Evolutionary conservation across 2,797 vertebrate genomes (phyloP).

Genomic region (Columba guinea): DNA sequence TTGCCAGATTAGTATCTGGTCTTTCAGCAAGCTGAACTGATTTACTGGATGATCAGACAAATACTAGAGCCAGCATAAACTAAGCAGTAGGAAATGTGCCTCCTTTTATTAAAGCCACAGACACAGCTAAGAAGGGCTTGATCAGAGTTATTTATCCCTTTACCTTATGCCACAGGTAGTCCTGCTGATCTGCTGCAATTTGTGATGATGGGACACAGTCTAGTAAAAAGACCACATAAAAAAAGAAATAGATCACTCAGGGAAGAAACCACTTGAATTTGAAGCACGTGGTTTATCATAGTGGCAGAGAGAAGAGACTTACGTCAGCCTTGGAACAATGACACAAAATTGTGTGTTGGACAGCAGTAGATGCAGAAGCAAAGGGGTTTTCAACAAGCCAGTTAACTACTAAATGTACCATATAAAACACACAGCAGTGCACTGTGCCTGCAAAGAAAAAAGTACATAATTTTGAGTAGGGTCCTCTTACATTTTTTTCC

Average conservation of each 20-base stretch:
- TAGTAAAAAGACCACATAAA: not conserved
- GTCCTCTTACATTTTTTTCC: not conserved
- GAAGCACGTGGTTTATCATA: not conserved
- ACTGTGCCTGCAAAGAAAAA: not conserved
- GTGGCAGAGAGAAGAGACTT: not conserved
- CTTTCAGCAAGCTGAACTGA: not conserved
- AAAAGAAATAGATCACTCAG: not conserved
- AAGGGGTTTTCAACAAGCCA: not conserved
- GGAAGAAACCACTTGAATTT: not conserved
- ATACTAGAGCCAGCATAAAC: conserved; percentile 18
- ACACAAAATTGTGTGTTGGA: not conserved
- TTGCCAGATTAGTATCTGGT: not conserved
- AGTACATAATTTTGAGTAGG: accelerated
- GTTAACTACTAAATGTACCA: not conserved
- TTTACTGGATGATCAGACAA: conserved; percentile 33
- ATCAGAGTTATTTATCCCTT: not conserved
- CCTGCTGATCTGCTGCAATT: not conserved
- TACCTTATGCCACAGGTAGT: not conserved
- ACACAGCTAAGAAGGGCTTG: not conserved
- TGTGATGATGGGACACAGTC: not conserved
- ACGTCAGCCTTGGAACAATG: not conserved
- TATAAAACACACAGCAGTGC: not conserved
- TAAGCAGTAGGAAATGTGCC: not conserved
- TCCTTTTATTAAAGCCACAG: not conserved
- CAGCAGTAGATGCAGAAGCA: not conserved